phyloP scores from a whole-genome alignment of 2,888 invertebrate species.

The Cryptosula pallasiana region DNA sequence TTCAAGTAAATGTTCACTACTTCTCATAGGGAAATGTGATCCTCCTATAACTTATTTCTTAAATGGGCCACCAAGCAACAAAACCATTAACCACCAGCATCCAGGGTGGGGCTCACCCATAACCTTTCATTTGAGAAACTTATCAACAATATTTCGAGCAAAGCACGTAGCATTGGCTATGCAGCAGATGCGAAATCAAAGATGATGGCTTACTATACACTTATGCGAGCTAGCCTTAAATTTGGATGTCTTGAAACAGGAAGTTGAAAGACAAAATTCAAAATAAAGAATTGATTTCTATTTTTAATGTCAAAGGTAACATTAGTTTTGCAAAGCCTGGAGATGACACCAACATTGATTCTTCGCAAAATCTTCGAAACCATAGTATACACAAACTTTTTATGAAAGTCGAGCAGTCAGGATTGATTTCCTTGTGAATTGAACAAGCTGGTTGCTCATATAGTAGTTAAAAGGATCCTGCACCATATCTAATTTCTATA shows the following conservation, averaged over 20 bases:
- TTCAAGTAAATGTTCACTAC: not conserved
- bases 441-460: not conserved
- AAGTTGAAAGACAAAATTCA: not conserved
- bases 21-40: not conserved
- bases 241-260: not conserved
- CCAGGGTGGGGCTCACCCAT: not conserved
- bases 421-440: not conserved
- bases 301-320: not conserved
- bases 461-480: not conserved
- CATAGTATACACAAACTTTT: not conserved
- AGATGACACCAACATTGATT: not conserved
- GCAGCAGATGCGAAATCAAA: not conserved
- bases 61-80: not conserved
- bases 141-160: not conserved
- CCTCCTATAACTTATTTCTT: not conserved
- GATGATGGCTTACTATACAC: not conserved
- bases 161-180: not conserved
- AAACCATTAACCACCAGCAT: not conserved
- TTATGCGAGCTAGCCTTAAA: not conserved
- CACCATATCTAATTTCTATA: not conserved
- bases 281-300: not conserved
- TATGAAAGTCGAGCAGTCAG: not conserved
- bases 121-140: not conserved
- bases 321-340: not conserved
- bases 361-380: not conserved